These are phyloP conservation scores for Cryptoprocta ferox DNA, from an alignment of 2,797 vertebrate species.

Conservation along the genomic window DNA sequence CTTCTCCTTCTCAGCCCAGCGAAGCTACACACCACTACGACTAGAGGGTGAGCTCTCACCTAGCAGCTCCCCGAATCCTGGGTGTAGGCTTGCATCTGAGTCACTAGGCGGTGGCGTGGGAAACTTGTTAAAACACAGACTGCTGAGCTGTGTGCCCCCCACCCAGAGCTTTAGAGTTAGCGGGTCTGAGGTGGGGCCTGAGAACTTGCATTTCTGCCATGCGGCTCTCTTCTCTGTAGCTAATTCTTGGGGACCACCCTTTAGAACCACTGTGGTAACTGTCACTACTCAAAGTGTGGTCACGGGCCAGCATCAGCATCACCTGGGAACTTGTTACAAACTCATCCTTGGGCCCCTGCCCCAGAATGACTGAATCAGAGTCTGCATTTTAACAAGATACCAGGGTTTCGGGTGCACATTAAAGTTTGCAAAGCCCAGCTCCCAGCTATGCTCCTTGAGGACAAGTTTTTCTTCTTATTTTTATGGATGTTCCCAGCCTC, in stretches of 20 bases:
- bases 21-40: too few relatives aligned
- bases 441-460: rapidly evolving
- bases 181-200: too few relatives aligned
- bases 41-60: too few relatives aligned
- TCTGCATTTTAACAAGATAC: too few relatives aligned
- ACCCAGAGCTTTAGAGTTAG: too few relatives aligned
- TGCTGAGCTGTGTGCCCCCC: rapidly evolving
- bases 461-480: too few relatives aligned
- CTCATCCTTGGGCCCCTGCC: rapidly evolving
- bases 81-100: rapidly evolving
- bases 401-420: rapidly evolving
- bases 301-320: rapidly evolving
- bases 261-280: rapidly evolving
- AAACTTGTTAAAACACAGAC: not conserved
- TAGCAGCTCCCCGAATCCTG: not conserved
- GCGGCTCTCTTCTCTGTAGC: not conserved
- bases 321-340: not conserved
- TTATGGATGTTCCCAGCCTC: not conserved
- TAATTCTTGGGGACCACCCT: not conserved
- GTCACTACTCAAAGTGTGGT: too few relatives aligned
- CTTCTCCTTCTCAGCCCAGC: too few relatives aligned
- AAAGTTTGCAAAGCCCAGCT: not conserved
- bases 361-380: not conserved
- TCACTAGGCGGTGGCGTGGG: rapidly evolving
- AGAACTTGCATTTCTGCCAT: not conserved